Evolutionary conservation across 2,113 vertebrate genomes (phyloP), one percentile per base, ranked within the genome.

Genomic region (Paramisgurnus dabryanus): DNA sequence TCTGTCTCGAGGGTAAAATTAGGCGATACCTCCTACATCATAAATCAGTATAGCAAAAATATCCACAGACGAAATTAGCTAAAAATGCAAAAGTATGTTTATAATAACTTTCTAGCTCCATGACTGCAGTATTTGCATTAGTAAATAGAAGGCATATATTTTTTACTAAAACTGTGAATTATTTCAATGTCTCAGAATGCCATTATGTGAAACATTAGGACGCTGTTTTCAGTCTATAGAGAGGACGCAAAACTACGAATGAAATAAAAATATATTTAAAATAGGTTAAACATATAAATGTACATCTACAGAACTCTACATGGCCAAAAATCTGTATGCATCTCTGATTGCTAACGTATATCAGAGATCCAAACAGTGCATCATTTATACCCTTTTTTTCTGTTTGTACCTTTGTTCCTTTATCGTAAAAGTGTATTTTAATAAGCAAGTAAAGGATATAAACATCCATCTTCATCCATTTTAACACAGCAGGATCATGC

Each of bases 41-140:
- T 69, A 63, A 64, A 60, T 65, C 43, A 45, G n/a, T 55, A 13
- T 78, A 34, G 22, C 15, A 3, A 12, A 34, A 18, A 22, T 61
- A 65, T 67, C 49, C 64, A 60, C 75, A 9, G 67, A 34, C 39
- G 41, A 40, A 43, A 66, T 49, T 65, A 69, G n/a, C 72, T 18
- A 17, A 61, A 18, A 41, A 22, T 40, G 17, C 40, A 17, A 60
- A 49, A 15, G 2, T 0, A 18, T 7, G 22, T 50, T 40, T 75
- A 49, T 75, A 64, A 15, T 50, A 39, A 49, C 5, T 9, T 9
- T 60, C 22, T 39, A 64, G 43, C 72, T 75, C 41, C 7, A 74
- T 74, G 22, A 47, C 72, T 75, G 58, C 72, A 75, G 58, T 75
- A 63, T 64, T 75, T 64, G 55, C 39, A 64, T 75, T 45, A 75